Evolutionary conservation across 1,140 invertebrate genomes (phyloP).

Genomic region (Ylistrum balloti): DNA sequence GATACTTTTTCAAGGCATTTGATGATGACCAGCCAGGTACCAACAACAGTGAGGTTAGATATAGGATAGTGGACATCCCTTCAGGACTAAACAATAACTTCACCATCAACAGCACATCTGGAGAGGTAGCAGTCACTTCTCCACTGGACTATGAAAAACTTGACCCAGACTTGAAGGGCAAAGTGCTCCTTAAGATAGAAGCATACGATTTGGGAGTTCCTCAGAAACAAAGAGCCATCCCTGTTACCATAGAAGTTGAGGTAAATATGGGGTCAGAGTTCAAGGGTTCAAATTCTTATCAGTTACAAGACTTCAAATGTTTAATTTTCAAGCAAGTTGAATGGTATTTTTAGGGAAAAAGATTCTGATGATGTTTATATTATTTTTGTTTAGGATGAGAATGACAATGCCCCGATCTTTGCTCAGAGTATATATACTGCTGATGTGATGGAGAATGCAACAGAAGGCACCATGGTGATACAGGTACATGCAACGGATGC

Average conservation of each 20-base stretch:
- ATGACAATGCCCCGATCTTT: slow-evolving; percentile 74
- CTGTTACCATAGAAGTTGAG: slow-evolving; percentile 73
- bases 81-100: slow-evolving; percentile 67
- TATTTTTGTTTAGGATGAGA: slow-evolving; percentile 68
- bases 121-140: slow-evolving; percentile 65
- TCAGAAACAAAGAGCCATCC: slow-evolving; percentile 47
- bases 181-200: slow-evolving; percentile 65
- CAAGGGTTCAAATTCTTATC: background rate
- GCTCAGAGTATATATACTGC: slow-evolving; percentile 60
- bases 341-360: too few species aligned
- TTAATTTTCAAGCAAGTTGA: too few species aligned
- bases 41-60: slow-evolving; percentile 70
- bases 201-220: slow-evolving; percentile 67
- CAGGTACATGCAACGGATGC: slow-evolving; percentile 68
- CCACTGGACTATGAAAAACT: slow-evolving; percentile 73
- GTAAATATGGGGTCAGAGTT: slow-evolving; percentile 53
- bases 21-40: slow-evolving; percentile 71
- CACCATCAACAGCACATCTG: slow-evolving; percentile 64
- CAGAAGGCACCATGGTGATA: slow-evolving; percentile 63
- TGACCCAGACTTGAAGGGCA: slow-evolving; percentile 58
- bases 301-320: background rate
- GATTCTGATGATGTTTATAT: background rate
- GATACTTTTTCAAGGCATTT: slow-evolving; percentile 77
- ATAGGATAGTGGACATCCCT: slow-evolving; percentile 63
- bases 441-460: slow-evolving; percentile 69